Evolutionary conservation across 1,140 invertebrate genomes (phyloP).

Genomic region (Rhyzopertha dominica): DNA sequence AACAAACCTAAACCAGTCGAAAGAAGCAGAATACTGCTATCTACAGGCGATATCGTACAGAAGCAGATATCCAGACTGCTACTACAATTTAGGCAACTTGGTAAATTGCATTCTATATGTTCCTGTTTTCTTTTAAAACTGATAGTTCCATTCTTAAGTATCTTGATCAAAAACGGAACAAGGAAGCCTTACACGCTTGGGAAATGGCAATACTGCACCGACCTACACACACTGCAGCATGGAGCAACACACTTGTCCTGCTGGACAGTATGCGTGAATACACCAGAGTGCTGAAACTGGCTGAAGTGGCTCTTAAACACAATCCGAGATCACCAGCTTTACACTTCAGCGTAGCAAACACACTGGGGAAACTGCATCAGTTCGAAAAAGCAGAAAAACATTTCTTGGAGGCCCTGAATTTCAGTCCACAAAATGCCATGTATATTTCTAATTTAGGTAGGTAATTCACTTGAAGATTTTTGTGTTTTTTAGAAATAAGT

Average conservation of each 20-base stretch:
- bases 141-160: slow-evolving; percentile 45
- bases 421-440: slow-evolving; percentile 62
- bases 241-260: slow-evolving; percentile 87
- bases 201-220: slow-evolving; percentile 72
- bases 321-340: slow-evolving; percentile 69
- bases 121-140: slow-evolving; percentile 13
- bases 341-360: slow-evolving; percentile 84
- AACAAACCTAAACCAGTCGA: slow-evolving; percentile 63
- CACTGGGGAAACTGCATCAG: slow-evolving; percentile 73
- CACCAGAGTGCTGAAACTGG: slow-evolving; percentile 65
- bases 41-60: slow-evolving; percentile 69
- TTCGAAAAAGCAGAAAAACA: slow-evolving; percentile 75
- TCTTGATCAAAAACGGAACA: slow-evolving; percentile 52
- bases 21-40: slow-evolving; percentile 75
- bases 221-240: slow-evolving; percentile 74
- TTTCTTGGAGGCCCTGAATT: slow-evolving; percentile 69
- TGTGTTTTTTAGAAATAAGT: not conserved
- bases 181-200: slow-evolving; percentile 65
- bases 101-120: slow-evolving; percentile 48
- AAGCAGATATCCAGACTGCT: slow-evolving; percentile 83
- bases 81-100: slow-evolving; percentile 92
- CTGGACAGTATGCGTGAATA: slow-evolving; percentile 73
- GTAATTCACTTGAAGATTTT: slow-evolving; percentile 12
- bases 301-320: slow-evolving; percentile 60
- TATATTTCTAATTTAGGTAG: slow-evolving; percentile 84